Evolutionary conservation across 2,797 vertebrate species (phyloP), one percentile per base, ranked within the genome.

Genomic region (Acanthornis magna): DNA sequence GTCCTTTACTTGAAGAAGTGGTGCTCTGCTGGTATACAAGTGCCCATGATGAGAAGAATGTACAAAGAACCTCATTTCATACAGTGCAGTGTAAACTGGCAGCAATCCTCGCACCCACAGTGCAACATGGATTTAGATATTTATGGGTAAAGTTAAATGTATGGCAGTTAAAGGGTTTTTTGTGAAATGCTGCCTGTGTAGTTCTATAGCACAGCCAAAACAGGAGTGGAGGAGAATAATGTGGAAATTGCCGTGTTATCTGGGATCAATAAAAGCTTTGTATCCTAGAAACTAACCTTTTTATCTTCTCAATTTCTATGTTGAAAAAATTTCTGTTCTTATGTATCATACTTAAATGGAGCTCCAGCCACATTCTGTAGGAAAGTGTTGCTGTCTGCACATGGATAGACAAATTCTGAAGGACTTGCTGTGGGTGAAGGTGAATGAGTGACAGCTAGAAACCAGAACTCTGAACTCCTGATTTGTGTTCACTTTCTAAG

Each of bases 311-410:
- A 16, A 0, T 71, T 80, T 30, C 7, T 54, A 4, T 16, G 19
- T 50, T 83, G 51, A n/a, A 70, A 65, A 73, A 53, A 21, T 27
- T 63, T 30, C 38, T 47, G 3, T 47, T 92, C 40, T 63, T n/a
- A 11, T 0, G 0, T 57, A 23, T 26, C 29, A 8, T 4, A 23
- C 19, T 38, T n/a, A 15, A 43, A n/a, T 38, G 51, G 51, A 67
- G 17, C 25, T 54, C 25, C 25, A 74, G 85, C 45, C 71, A 71
- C 11, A 1, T 68, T 15, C 13, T 13, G 26, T 8, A 74, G 68
- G 58, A 18, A 47, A 42, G 65, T 27, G 48, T 11, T 67, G n/a
- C n/a, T 70, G 3, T 40, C 20, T 79, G 40, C 23, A 16, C 9
- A 0, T 6, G 48, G 42, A 19, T 0, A 26, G 26, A 67, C 38